Base-by-base conservation (phyloP, 2,888 invertebrate species). In the Ophonus ardosiacus region DNA sequence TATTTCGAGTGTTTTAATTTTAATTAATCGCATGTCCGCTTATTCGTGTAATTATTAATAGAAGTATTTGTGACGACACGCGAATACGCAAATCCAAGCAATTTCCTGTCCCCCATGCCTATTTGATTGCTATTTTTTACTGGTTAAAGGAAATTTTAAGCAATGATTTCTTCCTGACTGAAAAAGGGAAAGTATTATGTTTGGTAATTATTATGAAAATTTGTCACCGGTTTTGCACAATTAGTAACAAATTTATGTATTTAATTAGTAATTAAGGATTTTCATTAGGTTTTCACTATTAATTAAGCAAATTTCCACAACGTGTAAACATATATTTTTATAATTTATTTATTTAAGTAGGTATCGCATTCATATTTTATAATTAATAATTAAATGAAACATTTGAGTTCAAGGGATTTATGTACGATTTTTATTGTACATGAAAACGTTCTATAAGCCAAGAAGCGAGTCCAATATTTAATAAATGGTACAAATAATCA, bases 1-100 rank as follows among this genome's bases (percentile, higher is more conserved):
- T 57, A n/a, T 24, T 56, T 71, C 38, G 38, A 15, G 40, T 18
- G 43, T 74, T 17, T 68, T 68, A 38, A 68, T 74, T 78, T 78
- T 78, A 78, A 78, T 78, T 78, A 78, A 57, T 78, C 8, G 24
- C 31, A 57, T 78, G 78, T 78, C 31, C 57, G 57, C 24, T 57
- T 56, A 78, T 78, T 56, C 56, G 24, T 57, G 40, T 78, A 57
- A 78, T 78, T 78, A 78, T 51, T 51, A 43, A 51, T 51, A 76
- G 21, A 24, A 78, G 56, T 7, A 78, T 78, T 78, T 78, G 78
- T 57, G 57, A 78, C 57, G 78, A 57, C 78, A 78, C 78, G 57
- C 78, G 57, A 78, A 24, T 57, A 24, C 15, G 78, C 13, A 51
- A 51, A 51, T 51, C 13, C 13, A 5, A 31, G 5, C 43, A 5